These are phyloP conservation scores for Eupithecia pulchellata DNA, from an alignment of 2,888 invertebrate genomes.

Conservation along the genomic window DNA sequence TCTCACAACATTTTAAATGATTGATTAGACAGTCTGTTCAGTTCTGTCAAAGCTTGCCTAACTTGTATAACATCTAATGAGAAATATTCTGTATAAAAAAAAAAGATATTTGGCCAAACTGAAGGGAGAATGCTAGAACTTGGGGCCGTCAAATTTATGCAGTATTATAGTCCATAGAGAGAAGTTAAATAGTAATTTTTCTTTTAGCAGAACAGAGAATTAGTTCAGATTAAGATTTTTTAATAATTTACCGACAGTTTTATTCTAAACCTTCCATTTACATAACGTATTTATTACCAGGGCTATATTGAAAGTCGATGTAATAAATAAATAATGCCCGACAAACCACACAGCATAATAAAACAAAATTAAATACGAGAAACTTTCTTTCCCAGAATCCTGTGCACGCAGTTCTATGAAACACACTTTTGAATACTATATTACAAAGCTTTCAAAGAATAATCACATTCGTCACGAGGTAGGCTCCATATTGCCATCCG, in stretches of 20 bases:
- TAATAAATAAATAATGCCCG: too few relatives aligned
- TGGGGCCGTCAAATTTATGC: not conserved
- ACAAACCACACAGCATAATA: too few relatives aligned
- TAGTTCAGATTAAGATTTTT: not conserved
- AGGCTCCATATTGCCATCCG: not conserved
- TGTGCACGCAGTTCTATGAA: not conserved
- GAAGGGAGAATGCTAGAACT: not conserved
- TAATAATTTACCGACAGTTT: not conserved
- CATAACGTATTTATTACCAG: not conserved
- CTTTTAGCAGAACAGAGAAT: not conserved
- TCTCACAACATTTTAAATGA: not conserved
- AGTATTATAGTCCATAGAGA: too few relatives aligned
- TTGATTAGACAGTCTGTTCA: not conserved
- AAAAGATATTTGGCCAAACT: too few relatives aligned
- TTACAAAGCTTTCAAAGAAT: slow-evolving; percentile 32
- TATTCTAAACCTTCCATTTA: not conserved
- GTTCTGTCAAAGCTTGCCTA: not conserved
- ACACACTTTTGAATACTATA: slow-evolving; percentile 9
- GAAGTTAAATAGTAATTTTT: not conserved
- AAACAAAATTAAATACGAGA: not conserved
- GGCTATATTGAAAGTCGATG: not conserved
- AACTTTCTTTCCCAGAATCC: not conserved
- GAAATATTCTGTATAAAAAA: not conserved
- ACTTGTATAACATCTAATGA: not conserved
- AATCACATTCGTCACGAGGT: slow-evolving; percentile 16